Conservation (phyloP, 2,888 invertebrate genomes). For the Drosophila peninsularis region DNA sequence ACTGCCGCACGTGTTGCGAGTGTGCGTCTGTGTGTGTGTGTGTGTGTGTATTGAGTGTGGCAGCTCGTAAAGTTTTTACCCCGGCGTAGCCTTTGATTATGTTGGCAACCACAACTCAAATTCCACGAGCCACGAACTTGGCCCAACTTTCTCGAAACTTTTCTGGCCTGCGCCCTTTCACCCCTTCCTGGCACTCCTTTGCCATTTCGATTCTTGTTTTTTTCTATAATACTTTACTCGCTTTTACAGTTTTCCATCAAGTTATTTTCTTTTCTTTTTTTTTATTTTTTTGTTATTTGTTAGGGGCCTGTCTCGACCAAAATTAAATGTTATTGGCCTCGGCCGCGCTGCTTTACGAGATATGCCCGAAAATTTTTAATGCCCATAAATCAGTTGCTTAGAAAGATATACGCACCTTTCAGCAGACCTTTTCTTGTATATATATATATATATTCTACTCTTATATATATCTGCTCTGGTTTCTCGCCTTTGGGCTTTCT, state of each 20-base stretch:
- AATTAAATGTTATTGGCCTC: slow-evolving; percentile 79
- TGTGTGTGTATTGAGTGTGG: slow-evolving; percentile 45
- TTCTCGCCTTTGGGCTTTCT: slow-evolving; percentile 2
- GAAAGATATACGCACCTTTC: slow-evolving; percentile 61
- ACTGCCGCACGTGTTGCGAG: slow-evolving; percentile 8
- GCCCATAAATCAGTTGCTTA: slow-evolving; percentile 62
- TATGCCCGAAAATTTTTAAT: slow-evolving; percentile 65
- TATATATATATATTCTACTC: neutral
- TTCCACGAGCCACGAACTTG: slow-evolving; percentile 34
- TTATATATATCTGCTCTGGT: slow-evolving; percentile 5
- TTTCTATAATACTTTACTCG: slow-evolving; percentile 36
- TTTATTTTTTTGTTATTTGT: slow-evolving; percentile 1
- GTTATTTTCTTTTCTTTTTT: slow-evolving; percentile 1
- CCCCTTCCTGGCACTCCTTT: slow-evolving; percentile 28
- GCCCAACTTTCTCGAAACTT: slow-evolving; percentile 64
- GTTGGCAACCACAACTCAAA: slow-evolving; percentile 59
- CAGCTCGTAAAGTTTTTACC: slow-evolving; percentile 65
- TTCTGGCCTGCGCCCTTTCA: slow-evolving; percentile 24
- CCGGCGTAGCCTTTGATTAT: slow-evolving; percentile 57
- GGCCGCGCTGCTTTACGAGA: slow-evolving; percentile 57
- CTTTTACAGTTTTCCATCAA: slow-evolving; percentile 68
- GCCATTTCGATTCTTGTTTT: slow-evolving; percentile 13
- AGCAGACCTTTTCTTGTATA: slow-evolving; percentile 48
- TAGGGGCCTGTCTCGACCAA: slow-evolving; percentile 38
- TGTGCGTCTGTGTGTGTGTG: slow-evolving; percentile 8